A percentile compares a stretch with the other conserved stretches of the same genome.
phyloP scores from a whole-genome alignment of 2,797 vertebrate species.

The Gila robusta region DNA sequence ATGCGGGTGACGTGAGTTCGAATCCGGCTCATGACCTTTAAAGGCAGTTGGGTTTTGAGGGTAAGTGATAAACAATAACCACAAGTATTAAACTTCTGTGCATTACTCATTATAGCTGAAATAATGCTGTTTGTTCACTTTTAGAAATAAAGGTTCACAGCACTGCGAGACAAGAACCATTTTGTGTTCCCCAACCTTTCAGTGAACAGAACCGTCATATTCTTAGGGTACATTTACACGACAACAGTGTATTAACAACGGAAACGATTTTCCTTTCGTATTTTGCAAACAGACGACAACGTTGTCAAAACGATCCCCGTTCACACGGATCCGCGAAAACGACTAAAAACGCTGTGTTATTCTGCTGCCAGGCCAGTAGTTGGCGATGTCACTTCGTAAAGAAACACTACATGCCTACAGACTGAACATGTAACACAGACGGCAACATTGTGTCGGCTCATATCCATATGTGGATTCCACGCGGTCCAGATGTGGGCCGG shows the following conservation, averaged over 20 bases:
- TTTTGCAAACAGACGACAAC: background rate
- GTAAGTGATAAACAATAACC: background rate
- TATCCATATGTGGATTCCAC: too few relatives aligned
- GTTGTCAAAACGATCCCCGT: background rate
- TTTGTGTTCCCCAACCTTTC: background rate
- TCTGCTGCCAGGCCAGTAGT: background rate
- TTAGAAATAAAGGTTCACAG: background rate
- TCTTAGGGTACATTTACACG: background rate
- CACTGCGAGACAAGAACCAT: background rate
- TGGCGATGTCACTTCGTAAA: background rate
- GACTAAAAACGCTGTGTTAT: background rate
- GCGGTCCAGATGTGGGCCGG: too few relatives aligned
- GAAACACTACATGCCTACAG: too few relatives aligned
- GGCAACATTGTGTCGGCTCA: too few relatives aligned
- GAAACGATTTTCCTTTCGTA: accelerated
- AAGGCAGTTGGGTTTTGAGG: background rate
- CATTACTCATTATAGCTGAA: background rate
- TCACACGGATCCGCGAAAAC: background rate
- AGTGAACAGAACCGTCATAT: background rate
- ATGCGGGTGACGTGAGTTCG: background rate
- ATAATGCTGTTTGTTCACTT: background rate
- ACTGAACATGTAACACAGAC: background rate
- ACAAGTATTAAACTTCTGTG: background rate
- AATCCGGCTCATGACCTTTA: background rate
- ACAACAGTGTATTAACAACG: background rate